Conservation (phyloP, 1,140 invertebrate genomes). For the Calosoma granatense region DNA sequence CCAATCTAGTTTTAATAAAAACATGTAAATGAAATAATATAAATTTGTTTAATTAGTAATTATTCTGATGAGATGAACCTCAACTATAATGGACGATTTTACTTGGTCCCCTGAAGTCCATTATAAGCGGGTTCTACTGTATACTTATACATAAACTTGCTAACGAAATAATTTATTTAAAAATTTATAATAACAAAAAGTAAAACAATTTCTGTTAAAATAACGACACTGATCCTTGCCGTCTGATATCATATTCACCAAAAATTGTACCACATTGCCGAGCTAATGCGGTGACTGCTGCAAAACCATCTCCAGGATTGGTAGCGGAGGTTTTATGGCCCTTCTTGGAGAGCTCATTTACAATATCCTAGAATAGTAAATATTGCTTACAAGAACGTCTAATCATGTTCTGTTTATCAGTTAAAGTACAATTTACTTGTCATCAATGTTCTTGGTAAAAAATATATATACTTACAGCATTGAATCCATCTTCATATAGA, state of each 20-base stretch:
- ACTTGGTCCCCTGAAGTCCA: no score
- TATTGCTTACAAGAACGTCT: conserved; percentile 3
- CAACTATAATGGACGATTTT: no score
- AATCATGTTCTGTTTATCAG: no score
- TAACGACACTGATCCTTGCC: conserved; percentile 34
- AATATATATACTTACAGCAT: conserved; percentile 30
- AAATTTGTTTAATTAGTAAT: no score
- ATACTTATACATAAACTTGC: no score
- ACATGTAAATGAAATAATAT: no score
- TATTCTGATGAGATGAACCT: no score
- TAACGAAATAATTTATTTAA: no score
- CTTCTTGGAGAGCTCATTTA: conserved; percentile 35
- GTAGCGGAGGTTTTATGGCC: conserved; percentile 37
- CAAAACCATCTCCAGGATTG: conserved; percentile 40
- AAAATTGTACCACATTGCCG: conserved; percentile 32
- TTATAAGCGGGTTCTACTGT: no score
- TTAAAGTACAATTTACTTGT: not conserved
- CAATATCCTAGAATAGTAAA: conserved; percentile 29
- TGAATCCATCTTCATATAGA: conserved; percentile 50
- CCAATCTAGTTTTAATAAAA: no score
- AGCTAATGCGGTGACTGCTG: conserved; percentile 40
- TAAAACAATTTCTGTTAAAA: not conserved
- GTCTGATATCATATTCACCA: conserved; percentile 47
- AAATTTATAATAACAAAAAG: not conserved
- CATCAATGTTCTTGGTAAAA: conserved; percentile 1